phyloP scores from a whole-genome alignment of 2,888 invertebrate species.

The Trisateles emortualis region DNA sequence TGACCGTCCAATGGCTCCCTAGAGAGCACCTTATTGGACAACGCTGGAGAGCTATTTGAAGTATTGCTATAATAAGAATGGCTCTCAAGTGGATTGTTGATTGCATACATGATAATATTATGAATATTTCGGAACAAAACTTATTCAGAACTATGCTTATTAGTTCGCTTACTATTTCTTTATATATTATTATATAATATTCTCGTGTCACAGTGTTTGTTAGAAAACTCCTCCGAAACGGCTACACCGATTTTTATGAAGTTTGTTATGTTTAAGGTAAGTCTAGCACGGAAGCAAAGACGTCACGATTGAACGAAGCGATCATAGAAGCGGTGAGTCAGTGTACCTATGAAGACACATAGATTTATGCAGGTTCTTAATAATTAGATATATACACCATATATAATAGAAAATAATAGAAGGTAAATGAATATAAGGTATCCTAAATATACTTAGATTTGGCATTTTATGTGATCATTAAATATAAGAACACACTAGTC shows the following conservation, averaged over 20 bases:
- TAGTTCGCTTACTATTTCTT: too few species aligned
- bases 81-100: conserved; percentile 5
- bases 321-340: too few species aligned
- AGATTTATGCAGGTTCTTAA: too few species aligned
- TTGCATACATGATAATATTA: neutral
- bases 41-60: conserved; percentile 4
- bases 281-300: too few species aligned
- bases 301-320: too few species aligned
- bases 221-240: too few species aligned
- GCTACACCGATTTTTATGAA: too few species aligned
- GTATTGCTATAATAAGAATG: conserved; percentile 7
- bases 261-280: too few species aligned
- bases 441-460: conserved; percentile 39
- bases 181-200: too few species aligned
- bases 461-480: conserved; percentile 45
- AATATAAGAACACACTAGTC: conserved; percentile 42
- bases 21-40: conserved; percentile 3
- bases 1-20: neutral
- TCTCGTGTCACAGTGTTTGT: too few species aligned
- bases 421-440: conserved; percentile 46
- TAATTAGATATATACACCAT: neutral
- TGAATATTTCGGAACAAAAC: neutral
- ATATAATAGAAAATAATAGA: conserved; percentile 38
- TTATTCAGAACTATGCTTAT: neutral
- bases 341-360: too few species aligned